Evolutionary conservation across 2,797 vertebrate genomes (phyloP).

Genomic region (Tympanoctomys barrerae): DNA sequence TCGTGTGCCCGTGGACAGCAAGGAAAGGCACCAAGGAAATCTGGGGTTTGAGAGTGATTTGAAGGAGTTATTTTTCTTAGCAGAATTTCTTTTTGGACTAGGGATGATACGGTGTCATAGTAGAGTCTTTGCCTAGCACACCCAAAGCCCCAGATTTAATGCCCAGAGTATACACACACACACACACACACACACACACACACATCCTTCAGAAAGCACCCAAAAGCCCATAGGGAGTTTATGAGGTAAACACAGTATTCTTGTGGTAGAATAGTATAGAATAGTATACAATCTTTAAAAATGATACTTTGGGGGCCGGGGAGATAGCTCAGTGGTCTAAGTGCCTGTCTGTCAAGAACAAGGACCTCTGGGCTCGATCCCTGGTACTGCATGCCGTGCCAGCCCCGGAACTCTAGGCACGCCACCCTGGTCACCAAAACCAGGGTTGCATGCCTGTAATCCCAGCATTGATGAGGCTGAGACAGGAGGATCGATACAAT

Average conservation of each 20-base stretch:
- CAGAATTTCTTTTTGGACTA: background rate
- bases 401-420: too few species aligned
- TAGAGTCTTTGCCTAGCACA: background rate
- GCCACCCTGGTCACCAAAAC: too few species aligned
- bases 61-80: conserved; percentile 58
- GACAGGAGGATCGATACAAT: too few species aligned
- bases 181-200: background rate
- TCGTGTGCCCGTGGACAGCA: background rate
- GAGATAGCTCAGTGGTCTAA: too few species aligned
- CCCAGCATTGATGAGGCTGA: too few species aligned
- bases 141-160: background rate
- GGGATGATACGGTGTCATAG: background rate
- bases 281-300: conserved; percentile 43
- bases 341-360: too few species aligned
- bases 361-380: too few species aligned
- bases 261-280: conserved; percentile 13
- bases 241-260: background rate
- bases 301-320: background rate
- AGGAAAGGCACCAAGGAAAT: background rate
- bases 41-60: conserved; percentile 32
- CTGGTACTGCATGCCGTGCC: too few species aligned
- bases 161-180: background rate
- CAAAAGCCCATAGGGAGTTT: background rate
- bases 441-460: too few species aligned
- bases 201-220: background rate